Evolutionary conservation across 2,888 invertebrate species (phyloP), one percentile per base, ranked within the genome.

Genomic region (Pogonocherus hispidulus): DNA sequence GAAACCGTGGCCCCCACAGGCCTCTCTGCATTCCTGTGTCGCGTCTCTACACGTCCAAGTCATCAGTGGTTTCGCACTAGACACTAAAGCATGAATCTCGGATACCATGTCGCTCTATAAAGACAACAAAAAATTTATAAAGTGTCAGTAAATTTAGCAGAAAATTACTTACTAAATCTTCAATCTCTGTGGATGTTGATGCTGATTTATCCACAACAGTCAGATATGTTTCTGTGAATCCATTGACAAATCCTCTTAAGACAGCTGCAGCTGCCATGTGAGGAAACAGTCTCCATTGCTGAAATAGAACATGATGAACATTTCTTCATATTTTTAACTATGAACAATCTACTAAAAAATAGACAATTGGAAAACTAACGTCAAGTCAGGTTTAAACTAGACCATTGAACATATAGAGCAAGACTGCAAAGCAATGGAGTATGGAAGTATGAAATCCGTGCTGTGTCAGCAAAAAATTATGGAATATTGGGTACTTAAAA

Each of bases 1-100:
- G 83, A 91, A 94, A 0, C 95, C 96, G 83, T 96, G 95, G 6
- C 96, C 96, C 0, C 95, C 96, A 84, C 95, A 95, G 0, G 94
- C 94, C 85, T 95, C 95, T 57, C 96, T 86, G 79, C 93, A 92
- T 84, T 95, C 94, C 85, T 94, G 94, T 59, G 93, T 90, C 0
- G 92, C 93, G 74, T 91, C 90, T 68, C 92, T 86, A 63, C 92
- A 92, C 0, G 91, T 87, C 95, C 95, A 95, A 62, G 94, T 91
- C 9, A 93, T 86, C 23, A 94, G 82, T 0, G 92, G 91, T 82
- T 92, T 92, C 71, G 89, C 88, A 73, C 89, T 87, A 19, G 91
- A 91, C 71, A 92, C 89, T 80, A 92, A 88, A 51, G 91, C 91
- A 84, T 92, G 92, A 73, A 92, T 90, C 85, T 92, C 92, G 0